phyloP scores from a whole-genome alignment of 2,113 vertebrate genomes.

The Terrapene triunguis region DNA sequence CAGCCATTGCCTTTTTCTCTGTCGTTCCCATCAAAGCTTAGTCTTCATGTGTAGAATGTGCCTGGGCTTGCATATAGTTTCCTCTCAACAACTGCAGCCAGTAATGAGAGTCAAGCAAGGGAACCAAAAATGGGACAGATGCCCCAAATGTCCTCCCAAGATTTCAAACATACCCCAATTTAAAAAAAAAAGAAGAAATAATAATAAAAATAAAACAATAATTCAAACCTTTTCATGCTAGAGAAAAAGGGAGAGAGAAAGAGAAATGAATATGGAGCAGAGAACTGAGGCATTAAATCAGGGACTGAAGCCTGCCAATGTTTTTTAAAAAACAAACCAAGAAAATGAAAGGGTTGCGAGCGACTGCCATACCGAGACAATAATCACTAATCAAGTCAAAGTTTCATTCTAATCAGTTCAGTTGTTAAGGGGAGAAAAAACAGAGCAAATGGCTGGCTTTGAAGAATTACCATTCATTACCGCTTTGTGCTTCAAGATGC shows the following conservation, averaged over 20 bases:
- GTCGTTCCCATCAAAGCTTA: not conserved
- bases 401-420: slow-evolving; percentile 81
- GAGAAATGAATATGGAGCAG: slow-evolving; percentile 60
- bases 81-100: not conserved
- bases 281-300: slow-evolving; percentile 48
- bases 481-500: not conserved
- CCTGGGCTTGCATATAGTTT: not conserved
- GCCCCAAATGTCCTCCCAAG: not conserved
- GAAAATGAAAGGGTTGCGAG: slow-evolving; percentile 74
- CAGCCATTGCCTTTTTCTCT: not conserved
- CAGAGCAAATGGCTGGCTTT: slow-evolving; percentile 34
- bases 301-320: slow-evolving; percentile 57
- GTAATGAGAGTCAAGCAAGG: not conserved
- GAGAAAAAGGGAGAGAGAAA: not conserved
- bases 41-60: fast-evolving
- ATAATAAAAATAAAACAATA: not conserved
- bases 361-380: slow-evolving; percentile 61
- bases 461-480: not conserved
- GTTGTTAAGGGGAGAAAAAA: slow-evolving; percentile 70
- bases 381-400: slow-evolving; percentile 81
- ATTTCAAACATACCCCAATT: not conserved
- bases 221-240: not conserved
- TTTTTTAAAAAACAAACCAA: slow-evolving; percentile 73
- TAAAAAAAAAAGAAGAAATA: fast-evolving
- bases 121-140: fast-evolving